Percentiles rank a stretch among this genome's conserved stretches.
Evolutionary conservation across 2,888 invertebrate genomes (phyloP).

Genomic region (Lamellibrachia columna): DNA sequence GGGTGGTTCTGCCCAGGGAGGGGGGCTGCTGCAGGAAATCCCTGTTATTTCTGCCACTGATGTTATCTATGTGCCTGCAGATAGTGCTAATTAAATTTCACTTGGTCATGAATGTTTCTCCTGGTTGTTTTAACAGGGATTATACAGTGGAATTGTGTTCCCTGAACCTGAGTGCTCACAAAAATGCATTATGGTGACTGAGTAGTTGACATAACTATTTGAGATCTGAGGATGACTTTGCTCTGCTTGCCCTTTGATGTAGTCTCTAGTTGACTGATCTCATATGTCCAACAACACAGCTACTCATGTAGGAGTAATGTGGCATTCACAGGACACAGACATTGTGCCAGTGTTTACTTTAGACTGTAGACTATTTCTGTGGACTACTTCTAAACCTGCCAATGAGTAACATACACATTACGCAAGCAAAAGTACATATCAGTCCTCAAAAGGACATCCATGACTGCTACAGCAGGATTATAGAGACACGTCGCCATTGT

Average conservation of each 20-base stretch:
- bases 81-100: neutral
- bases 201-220: neutral
- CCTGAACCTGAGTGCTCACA: neutral
- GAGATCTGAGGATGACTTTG: neutral
- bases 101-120: neutral
- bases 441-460: neutral
- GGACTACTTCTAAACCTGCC: neutral
- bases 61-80: neutral
- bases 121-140: neutral
- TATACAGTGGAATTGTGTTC: neutral
- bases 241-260: neutral
- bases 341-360: neutral
- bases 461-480: neutral
- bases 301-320: neutral
- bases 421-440: neutral
- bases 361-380: neutral
- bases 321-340: neutral
- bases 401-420: neutral
- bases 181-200: neutral
- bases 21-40: neutral
- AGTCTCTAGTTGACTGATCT: neutral
- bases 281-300: neutral
- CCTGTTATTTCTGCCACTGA: neutral
- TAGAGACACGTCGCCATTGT: neutral
- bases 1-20: neutral